These are phyloP conservation scores for Brenthis hecate DNA, from an alignment of 2,888 invertebrate species.

Conservation along the genomic window DNA sequence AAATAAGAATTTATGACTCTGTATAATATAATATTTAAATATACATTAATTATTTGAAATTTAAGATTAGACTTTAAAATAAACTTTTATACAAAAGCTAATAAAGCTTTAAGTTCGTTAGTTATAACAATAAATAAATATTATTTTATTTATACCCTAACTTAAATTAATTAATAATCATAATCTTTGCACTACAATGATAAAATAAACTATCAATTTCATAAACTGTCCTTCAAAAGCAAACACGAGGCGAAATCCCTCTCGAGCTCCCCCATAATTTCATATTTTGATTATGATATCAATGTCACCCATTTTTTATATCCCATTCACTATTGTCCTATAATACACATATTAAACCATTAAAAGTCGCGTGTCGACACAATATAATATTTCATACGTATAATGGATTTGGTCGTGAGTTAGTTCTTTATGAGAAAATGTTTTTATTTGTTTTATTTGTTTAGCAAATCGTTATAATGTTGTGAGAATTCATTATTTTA, in stretches of 20 bases:
- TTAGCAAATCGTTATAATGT: not conserved
- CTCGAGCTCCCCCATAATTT: conserved; percentile 60
- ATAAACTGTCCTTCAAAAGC: conserved; percentile 66
- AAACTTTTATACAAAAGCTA: too few relatives aligned
- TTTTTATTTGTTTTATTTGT: conserved; percentile 20
- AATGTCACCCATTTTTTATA: conserved; percentile 74
- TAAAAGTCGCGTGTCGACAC: conserved; percentile 74
- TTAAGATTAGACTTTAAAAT: too few relatives aligned
- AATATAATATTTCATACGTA: conserved; percentile 71
- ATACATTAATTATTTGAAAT: too few relatives aligned
- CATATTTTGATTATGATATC: conserved; percentile 82
- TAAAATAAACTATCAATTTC: conserved; percentile 39
- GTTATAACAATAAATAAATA: not conserved
- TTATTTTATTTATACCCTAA: not conserved
- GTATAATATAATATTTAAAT: too few relatives aligned
- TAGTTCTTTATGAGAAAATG: conserved; percentile 49
- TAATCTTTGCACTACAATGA: conserved; percentile 11
- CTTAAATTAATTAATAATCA: not conserved
- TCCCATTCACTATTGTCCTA: conserved; percentile 58
- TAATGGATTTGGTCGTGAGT: conserved; percentile 63
- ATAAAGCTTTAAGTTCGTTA: too few relatives aligned
- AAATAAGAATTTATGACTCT: too few relatives aligned
- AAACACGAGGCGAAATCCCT: conserved; percentile 61
- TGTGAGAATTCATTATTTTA: not conserved
- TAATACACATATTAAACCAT: conserved; percentile 81